Evolutionary conservation across 1,140 invertebrate species (phyloP).

Genomic region (Holcopasites calliopsidis): DNA sequence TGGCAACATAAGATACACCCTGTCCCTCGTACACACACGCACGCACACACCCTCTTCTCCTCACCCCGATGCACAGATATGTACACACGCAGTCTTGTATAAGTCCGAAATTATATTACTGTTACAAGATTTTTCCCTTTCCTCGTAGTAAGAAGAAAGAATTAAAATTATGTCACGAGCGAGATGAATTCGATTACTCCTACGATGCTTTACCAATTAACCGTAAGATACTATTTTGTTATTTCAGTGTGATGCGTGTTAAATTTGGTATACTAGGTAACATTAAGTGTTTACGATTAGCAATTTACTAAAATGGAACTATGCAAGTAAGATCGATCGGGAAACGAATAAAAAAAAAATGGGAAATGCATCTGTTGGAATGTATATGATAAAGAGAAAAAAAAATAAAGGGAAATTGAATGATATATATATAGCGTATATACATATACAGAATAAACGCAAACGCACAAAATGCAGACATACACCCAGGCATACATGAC

Average conservation of each 20-base stretch:
- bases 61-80: no score
- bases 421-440: background rate
- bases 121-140: background rate
- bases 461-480: constrained; percentile 33
- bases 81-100: no score
- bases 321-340: background rate
- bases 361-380: background rate
- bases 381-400: background rate
- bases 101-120: no score
- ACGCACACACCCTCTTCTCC: background rate
- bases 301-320: background rate
- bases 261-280: background rate
- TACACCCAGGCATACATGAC: constrained; percentile 21
- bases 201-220: constrained; percentile 1
- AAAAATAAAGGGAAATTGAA: background rate
- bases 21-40: background rate
- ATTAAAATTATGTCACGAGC: background rate
- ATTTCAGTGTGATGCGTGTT: background rate
- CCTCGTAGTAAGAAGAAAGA: background rate
- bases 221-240: background rate
- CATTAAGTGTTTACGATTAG: background rate
- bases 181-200: background rate
- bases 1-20: no score
- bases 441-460: background rate
- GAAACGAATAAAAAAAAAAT: background rate